A percentile compares a stretch with the other conserved stretches of the same genome.
phyloP scores from a whole-genome alignment of 2,113 vertebrate species.

The Scomber scombrus region DNA sequence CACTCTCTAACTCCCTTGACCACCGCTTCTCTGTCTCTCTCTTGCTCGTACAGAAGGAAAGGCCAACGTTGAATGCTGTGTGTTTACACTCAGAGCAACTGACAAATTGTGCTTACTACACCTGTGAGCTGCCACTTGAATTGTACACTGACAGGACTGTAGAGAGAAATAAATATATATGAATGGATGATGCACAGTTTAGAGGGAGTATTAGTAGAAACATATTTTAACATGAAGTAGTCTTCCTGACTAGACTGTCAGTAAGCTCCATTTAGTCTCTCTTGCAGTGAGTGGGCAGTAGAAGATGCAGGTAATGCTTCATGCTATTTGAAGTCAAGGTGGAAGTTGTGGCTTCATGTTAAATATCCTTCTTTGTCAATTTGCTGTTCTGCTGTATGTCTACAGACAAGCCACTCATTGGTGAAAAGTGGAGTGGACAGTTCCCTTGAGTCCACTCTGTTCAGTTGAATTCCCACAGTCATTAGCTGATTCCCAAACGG shows the following conservation, averaged over 20 bases:
- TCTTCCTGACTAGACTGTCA: constrained; percentile 20
- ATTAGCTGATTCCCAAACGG: constrained; percentile 27
- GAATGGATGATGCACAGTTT: constrained; percentile 19
- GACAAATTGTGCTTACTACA: no score
- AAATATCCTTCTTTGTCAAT: constrained; percentile 6
- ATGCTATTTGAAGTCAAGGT: constrained; percentile 25
- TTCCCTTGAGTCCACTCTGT: constrained; percentile 6
- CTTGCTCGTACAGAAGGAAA: no score
- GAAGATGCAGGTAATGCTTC: constrained; percentile 21
- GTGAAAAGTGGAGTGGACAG: constrained; percentile 12
- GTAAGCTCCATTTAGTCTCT: constrained; percentile 19
- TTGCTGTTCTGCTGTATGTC: not conserved
- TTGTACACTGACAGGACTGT: constrained; percentile 16
- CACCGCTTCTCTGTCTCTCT: no score
- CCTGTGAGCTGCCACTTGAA: not conserved
- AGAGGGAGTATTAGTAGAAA: constrained; percentile 12
- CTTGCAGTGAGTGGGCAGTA: constrained; percentile 32
- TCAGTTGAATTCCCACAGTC: constrained; percentile 13
- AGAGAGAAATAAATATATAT: constrained; percentile 12
- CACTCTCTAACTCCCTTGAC: no score
- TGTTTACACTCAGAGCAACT: no score
- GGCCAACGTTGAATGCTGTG: no score
- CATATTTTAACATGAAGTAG: constrained; percentile 20
- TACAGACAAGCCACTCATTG: not conserved
- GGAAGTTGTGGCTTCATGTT: not conserved